Conservation (phyloP, 2,888 invertebrate species). For the Argyresthia goedartella region DNA sequence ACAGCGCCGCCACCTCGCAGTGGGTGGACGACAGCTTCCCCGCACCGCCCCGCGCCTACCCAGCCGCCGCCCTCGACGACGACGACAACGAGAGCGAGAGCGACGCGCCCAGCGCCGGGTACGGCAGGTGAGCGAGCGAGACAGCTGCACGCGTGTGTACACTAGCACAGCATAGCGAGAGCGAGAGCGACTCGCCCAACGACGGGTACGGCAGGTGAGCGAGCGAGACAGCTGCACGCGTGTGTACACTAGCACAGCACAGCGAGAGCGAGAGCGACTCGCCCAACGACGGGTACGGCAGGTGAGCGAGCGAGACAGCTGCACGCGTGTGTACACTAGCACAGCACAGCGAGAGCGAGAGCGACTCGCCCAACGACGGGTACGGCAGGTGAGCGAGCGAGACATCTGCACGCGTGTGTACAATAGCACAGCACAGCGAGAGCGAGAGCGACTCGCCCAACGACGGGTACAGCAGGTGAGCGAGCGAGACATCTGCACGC, state of each 20-base stretch:
- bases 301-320: constrained; percentile 21
- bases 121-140: constrained; percentile 34
- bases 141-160: not conserved
- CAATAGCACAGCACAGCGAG: no score
- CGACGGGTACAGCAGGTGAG: no score
- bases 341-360: constrained; percentile 59
- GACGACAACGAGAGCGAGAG: constrained; percentile 50
- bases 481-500: no score
- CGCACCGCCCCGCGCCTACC: constrained; percentile 20
- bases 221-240: not conserved
- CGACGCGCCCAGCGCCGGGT: constrained; percentile 48
- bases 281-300: constrained; percentile 27
- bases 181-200: constrained; percentile 40
- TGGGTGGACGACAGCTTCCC: constrained; percentile 69
- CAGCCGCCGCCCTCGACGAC: constrained; percentile 37
- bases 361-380: constrained; percentile 29
- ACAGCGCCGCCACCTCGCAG: constrained; percentile 60
- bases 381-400: constrained; percentile 38
- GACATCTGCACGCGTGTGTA: not conserved
- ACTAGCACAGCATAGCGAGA: no score
- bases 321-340: not conserved
- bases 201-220: constrained; percentile 37
- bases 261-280: constrained; percentile 59
- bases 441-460: no score
- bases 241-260: no score